Evolutionary conservation across 2,888 invertebrate species (phyloP), one percentile per base, ranked within the genome.

Genomic region (Cancer borealis): DNA sequence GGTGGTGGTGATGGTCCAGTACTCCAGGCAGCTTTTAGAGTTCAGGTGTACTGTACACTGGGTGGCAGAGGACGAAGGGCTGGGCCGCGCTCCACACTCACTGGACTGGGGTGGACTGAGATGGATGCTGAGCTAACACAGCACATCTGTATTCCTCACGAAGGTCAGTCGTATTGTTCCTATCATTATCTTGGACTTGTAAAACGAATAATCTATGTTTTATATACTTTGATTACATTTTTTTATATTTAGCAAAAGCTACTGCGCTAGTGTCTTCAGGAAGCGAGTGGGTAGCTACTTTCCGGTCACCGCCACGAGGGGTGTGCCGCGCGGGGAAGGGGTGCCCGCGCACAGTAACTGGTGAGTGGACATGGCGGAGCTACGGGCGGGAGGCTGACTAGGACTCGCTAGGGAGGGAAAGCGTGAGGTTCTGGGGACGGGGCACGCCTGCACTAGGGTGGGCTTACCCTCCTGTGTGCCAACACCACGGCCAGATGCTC

Each of bases 381-480:
- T 84, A 84, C 39, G 39, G 17, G 84, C 84, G 39, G 84, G 39
- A 84, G 39, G 84, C 84, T 84, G 84, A 84, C 84, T 84, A 84
- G 30, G 30, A 39, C 84, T 84, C 73, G 39, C 84, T 84, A 84
- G 39, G 39, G 84, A 84, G 26, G 39, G 84, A 39, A 84, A 84
- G 84, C 84, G 39, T 84, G 39, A 84, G 84, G 39, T 12, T 30
- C 39, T 84, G 84, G 84, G 84, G 84, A 84, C 84, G 84, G 84
- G 84, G 84, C 84, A 84, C 84, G 84, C 84, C 84, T 84, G 84
- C 84, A n/a, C 84, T 39, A 84, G 84, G 84, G 84, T 84, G 84
- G 84, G 84, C 84, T 84, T 30, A 84, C 84, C 84, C 26, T 73
- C 8, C 26, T 73, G 73, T n/a, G 73, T 73, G 21, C 73, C 73